Base-by-base conservation (phyloP, 1,140 invertebrate genomes). In the Papilio aristodemus region DNA sequence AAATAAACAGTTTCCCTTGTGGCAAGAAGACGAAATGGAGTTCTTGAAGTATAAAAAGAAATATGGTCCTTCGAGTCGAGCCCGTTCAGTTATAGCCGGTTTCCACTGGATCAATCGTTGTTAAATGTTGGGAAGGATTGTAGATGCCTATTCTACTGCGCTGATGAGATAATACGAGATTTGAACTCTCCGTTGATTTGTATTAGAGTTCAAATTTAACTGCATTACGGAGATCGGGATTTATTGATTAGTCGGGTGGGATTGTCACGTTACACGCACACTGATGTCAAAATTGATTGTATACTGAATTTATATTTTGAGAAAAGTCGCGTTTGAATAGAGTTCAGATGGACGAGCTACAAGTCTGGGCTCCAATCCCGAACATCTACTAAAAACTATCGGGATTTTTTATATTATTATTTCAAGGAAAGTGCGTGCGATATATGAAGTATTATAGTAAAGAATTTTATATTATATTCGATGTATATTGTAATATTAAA, bases 391-490 rank as follows among this genome's bases (percentile, higher is more conserved):
- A 32, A 32, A 3, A 32, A 32, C 27, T 32, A 5, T 43, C 6
- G 62, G 38, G 13, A 43, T 66, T 1, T 57, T 27, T 19, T 4
- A 14, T 64, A 19, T 13, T 43, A 37, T 8, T 19, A 46, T 17
- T 9, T 7, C 17, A 7, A 7, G 17, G 9, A 1, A 50, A 22
- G 63, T 46, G 63, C 63, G 27, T 66, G 63, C 50, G 50, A 46
- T 41, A 66, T 64, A 43, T 46, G 41, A 54, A 66, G 74, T 80
- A 78, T 75, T 74, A 76, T 77, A 73, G 68, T 73, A 67, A 71
- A 80, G 73, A 77, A 75, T 81, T 82, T 84, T 83, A 85, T 87
- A 84, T 83, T 78, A 78, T 83, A 84, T 83, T 86, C 77, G 80
- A 78, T 89, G 81, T 86, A 85, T 85, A 86, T 85, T 86, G 67